These are phyloP conservation scores for Yponomeuta cagnagella DNA, from an alignment of 2,888 invertebrate genomes.

Conservation along the genomic window DNA sequence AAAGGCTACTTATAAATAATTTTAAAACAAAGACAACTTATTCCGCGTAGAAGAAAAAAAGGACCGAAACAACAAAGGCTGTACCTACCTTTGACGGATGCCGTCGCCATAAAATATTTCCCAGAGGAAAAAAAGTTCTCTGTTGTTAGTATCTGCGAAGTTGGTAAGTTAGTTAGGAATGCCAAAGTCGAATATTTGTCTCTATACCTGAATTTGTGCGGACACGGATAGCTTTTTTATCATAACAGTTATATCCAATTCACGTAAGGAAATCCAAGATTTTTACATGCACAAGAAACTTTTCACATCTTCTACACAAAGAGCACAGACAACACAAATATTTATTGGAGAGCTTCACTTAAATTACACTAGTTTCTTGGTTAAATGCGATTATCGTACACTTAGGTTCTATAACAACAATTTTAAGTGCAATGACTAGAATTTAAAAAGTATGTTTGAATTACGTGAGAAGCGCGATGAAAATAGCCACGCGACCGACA, in stretches of 20 bases:
- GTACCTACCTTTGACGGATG: constrained; percentile 31
- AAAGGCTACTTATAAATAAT: constrained; percentile 13
- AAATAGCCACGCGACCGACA: not conserved
- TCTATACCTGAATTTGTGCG: constrained; percentile 26
- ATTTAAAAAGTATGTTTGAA: constrained; percentile 6
- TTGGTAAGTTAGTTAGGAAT: constrained; percentile 15
- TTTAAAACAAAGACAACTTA: constrained; percentile 16
- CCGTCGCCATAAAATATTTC: constrained; percentile 31
- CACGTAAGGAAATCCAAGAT: constrained; percentile 11
- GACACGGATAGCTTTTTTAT: constrained; percentile 22
- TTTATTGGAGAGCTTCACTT: not conserved
- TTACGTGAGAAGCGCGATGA: not conserved
- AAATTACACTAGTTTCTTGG: not conserved
- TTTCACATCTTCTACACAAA: constrained; percentile 6
- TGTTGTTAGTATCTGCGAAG: constrained; percentile 32
- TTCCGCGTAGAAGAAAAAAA: constrained; percentile 9
- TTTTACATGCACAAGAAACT: constrained; percentile 3
- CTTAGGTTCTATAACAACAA: not conserved
- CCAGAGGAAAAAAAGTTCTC: constrained; percentile 30
- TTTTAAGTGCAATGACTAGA: not conserved
- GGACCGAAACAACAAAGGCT: constrained; percentile 26
- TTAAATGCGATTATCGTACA: not conserved
- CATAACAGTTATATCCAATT: constrained; percentile 3
- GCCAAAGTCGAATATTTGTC: constrained; percentile 19
- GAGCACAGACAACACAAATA: not conserved